Conservation (phyloP, 2,797 vertebrate species). For the Champsocephalus gunnari region DNA sequence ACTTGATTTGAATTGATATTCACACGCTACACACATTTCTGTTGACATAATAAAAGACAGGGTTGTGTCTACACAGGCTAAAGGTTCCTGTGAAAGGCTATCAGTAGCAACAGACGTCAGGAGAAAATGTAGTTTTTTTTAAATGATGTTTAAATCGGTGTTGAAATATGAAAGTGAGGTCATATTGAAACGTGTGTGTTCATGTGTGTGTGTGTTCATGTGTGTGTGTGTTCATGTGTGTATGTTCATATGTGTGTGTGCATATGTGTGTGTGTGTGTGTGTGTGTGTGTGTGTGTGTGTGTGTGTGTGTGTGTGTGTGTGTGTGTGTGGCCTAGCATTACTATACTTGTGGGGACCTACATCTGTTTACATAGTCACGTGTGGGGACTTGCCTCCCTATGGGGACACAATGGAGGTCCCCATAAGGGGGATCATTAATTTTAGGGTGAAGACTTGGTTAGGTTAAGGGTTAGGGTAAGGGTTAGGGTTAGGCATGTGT, state of each 20-base stretch:
- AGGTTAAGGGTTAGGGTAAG: too few relatives aligned
- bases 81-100: conserved; percentile 86
- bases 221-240: conserved; percentile 20
- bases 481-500: too few relatives aligned
- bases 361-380: too few relatives aligned
- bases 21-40: conserved; percentile 75
- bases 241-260: conserved; percentile 7
- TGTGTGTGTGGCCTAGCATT: too few relatives aligned
- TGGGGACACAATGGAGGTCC: too few relatives aligned
- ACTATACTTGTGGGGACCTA: too few relatives aligned
- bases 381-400: too few relatives aligned
- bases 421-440: too few relatives aligned
- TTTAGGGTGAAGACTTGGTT: too few relatives aligned
- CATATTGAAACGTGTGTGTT: conserved; percentile 42
- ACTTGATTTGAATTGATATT: too few relatives aligned
- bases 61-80: conserved; percentile 92
- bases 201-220: conserved; percentile 1
- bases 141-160: conserved; percentile 49
- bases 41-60: conserved; percentile 89
- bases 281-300: conserved; percentile 27
- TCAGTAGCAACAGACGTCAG: conserved; percentile 80
- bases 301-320: background rate
- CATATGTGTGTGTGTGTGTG: conserved; percentile 24
- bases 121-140: conserved; percentile 12
- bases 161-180: conserved; percentile 63